phyloP scores from a whole-genome alignment of 2,113 vertebrate species.

The Oxyruncus cristatus region DNA sequence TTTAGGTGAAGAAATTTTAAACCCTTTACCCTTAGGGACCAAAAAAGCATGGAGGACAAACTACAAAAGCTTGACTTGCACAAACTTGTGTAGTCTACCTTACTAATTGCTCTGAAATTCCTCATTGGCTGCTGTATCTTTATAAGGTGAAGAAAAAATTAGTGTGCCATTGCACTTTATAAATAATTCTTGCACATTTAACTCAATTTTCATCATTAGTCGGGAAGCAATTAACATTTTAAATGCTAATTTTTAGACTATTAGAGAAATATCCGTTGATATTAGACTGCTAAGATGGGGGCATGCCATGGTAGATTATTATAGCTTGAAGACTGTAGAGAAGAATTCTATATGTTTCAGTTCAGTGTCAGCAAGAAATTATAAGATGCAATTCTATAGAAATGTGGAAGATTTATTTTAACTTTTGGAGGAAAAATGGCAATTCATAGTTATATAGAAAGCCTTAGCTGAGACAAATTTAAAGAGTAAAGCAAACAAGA shows the following conservation, averaged over 20 bases:
- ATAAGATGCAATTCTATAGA: neutral
- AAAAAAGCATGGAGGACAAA: neutral
- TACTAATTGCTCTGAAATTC: conserved; percentile 40
- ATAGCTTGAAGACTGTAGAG: neutral
- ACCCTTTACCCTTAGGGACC: neutral
- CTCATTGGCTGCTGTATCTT: conserved; percentile 27
- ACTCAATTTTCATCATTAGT: conserved; percentile 50
- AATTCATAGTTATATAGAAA: neutral
- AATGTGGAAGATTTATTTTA: neutral
- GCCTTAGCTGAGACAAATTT: neutral
- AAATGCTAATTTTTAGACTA: conserved; percentile 57
- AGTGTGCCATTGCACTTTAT: conserved; percentile 34
- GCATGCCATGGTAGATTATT: neutral
- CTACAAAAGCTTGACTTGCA: neutral
- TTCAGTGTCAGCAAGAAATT: neutral
- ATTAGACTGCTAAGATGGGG: neutral
- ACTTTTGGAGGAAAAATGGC: neutral
- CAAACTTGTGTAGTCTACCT: neutral
- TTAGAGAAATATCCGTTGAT: conserved; percentile 48
- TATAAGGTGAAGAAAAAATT: conserved; percentile 49
- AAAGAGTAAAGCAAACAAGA: neutral
- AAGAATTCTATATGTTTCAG: neutral
- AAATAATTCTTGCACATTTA: conserved; percentile 63
- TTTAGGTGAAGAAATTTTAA: neutral
- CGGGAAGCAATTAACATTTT: conserved; percentile 64